Percentiles rank a stretch among this genome's conserved stretches.
phyloP scores from a whole-genome alignment of 2,888 invertebrate genomes.

The Drosophila robusta region DNA sequence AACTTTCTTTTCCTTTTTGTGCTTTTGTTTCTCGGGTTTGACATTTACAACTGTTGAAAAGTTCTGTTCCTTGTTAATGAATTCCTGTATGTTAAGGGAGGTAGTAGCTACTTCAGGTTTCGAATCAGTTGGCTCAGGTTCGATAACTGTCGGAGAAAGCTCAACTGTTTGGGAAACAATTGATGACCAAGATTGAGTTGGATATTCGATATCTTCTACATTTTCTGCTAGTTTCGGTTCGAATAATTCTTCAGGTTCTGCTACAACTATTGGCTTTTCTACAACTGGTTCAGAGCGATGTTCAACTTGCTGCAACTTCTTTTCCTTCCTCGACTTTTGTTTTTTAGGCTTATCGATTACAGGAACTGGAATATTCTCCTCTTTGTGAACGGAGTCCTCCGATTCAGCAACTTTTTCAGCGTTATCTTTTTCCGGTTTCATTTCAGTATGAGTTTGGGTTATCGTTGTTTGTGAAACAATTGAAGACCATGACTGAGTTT shows the following conservation, averaged over 20 bases:
- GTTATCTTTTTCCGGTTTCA: background rate
- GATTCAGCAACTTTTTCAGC: background rate
- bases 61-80: slow-evolving; percentile 40
- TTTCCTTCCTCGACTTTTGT: slow-evolving; percentile 33
- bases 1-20: slow-evolving; percentile 42
- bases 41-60: slow-evolving; percentile 31
- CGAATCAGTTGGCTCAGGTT: slow-evolving; percentile 1
- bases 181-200: slow-evolving; percentile 43
- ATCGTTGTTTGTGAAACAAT: slow-evolving; percentile 35
- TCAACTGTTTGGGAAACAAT: slow-evolving; percentile 39
- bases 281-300: background rate
- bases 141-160: slow-evolving; percentile 1
- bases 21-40: slow-evolving; percentile 34
- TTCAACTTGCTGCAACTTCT: slow-evolving; percentile 14
- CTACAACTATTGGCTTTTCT: background rate
- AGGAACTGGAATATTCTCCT: background rate
- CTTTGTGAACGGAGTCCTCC: background rate
- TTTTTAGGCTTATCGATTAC: slow-evolving; percentile 28
- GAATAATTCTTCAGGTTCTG: slow-evolving; percentile 21
- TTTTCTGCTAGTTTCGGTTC: slow-evolving; percentile 8
- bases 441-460: background rate
- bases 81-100: slow-evolving; percentile 12
- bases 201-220: background rate
- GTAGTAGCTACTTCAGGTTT: background rate
- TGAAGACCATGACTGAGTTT: slow-evolving; percentile 35